Evolutionary conservation across 23 tunicate species (phyloP).

Genomic region (Botrylloides violaceus): DNA sequence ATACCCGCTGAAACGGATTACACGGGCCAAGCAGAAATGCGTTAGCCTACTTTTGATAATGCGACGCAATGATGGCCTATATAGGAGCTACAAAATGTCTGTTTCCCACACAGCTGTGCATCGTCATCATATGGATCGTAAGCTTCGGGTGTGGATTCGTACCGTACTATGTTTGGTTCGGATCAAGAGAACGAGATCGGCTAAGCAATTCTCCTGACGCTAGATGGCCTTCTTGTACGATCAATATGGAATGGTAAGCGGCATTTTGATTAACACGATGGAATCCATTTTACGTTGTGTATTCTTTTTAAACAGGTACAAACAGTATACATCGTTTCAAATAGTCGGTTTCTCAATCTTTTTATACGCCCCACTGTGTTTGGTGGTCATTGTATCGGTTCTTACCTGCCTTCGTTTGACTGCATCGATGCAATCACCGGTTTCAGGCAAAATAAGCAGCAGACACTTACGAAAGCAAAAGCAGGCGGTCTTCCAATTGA

Average conservation of each 20-base stretch:
- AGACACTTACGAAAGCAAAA: not conserved
- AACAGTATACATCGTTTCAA: not conserved
- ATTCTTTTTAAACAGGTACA: not conserved
- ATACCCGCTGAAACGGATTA: no score
- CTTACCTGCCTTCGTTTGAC: not conserved
- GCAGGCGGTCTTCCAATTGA: conserved; percentile 15
- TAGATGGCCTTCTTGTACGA: conserved; percentile 46
- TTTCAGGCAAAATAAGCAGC: not conserved
- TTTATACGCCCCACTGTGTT: not conserved
- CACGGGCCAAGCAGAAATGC: no score
- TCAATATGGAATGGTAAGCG: conserved; percentile 30
- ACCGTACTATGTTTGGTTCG: conserved; percentile 28
- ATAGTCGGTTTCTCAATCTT: not conserved
- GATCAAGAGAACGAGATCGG: conserved; percentile 27
- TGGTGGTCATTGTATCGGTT: conserved; percentile 4
- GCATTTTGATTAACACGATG: not conserved
- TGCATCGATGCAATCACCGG: not conserved
- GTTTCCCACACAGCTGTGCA: conserved; percentile 24
- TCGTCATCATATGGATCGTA: conserved; percentile 26
- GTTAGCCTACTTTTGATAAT: no score
- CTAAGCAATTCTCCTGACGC: conserved; percentile 26
- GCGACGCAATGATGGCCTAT: no score
- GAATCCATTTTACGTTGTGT: not conserved
- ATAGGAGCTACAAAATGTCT: no score
- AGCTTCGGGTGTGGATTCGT: conserved; percentile 29